phyloP scores from a whole-genome alignment of 2,888 invertebrate genomes.

The Isoperla grammatica region DNA sequence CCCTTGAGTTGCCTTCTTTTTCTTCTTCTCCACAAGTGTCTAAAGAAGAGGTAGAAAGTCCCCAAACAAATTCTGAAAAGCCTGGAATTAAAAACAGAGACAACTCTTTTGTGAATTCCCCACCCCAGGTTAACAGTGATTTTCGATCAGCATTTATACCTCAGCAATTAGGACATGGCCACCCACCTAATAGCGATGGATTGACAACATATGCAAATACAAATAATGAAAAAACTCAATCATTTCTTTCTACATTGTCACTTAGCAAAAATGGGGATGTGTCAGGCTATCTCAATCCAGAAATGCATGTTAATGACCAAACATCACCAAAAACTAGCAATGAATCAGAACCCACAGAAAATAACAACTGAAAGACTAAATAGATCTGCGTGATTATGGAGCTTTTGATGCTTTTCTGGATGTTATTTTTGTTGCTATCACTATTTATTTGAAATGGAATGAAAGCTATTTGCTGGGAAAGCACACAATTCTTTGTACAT shows the following conservation, averaged over 20 bases:
- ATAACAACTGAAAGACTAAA: too few species aligned
- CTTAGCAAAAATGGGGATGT: not conserved
- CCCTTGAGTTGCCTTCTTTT: not conserved
- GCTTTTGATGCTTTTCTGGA: too few species aligned
- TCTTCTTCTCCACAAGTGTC: not conserved
- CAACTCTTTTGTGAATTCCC: not conserved
- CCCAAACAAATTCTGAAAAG: not conserved
- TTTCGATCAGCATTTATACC: constrained; percentile 1
- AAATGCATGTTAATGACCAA: not conserved
- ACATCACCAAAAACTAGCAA: not conserved
- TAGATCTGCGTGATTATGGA: too few species aligned
- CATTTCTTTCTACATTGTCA: not conserved
- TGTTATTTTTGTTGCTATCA: too few species aligned
- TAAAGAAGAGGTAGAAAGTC: not conserved
- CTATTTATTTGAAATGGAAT: too few species aligned
- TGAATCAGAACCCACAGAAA: not conserved
- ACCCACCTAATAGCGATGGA: not conserved
- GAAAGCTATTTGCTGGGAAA: too few species aligned
- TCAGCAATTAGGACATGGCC: not conserved
- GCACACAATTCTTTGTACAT: too few species aligned
- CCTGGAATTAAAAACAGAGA: not conserved
- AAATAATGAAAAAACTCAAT: constrained; percentile 1
- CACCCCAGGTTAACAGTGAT: not conserved
- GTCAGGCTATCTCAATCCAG: not conserved
- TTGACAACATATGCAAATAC: not conserved